A percentile compares a stretch with the other conserved stretches of the same genome.
Conservation (phyloP, 1,140 invertebrate species). For the Choristoneura fumiferana region DNA sequence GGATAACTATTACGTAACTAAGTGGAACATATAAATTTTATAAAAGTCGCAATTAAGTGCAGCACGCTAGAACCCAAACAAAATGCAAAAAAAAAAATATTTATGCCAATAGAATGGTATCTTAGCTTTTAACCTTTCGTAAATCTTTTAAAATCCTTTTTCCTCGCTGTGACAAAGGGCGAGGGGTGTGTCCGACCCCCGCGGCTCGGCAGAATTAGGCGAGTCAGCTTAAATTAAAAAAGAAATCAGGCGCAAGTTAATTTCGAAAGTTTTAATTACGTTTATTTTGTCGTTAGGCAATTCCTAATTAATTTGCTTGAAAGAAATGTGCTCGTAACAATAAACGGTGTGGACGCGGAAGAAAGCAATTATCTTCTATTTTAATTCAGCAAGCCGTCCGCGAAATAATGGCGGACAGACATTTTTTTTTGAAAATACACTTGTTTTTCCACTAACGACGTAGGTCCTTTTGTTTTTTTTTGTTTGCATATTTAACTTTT, state of each 20-base stretch:
- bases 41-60: neutral
- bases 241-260: constrained; percentile 69
- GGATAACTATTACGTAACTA: no score
- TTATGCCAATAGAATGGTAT: constrained; percentile 9
- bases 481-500: no score
- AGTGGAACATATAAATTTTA: no score
- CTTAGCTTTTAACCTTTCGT: constrained; percentile 27
- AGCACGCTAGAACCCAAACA: neutral
- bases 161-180: constrained; percentile 46
- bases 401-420: no score
- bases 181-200: constrained; percentile 68
- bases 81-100: neutral
- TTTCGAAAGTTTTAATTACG: constrained; percentile 75
- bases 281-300: constrained; percentile 69
- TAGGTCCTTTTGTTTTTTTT: no score
- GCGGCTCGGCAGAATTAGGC: constrained; percentile 66
- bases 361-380: neutral
- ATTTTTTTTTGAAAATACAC: no score
- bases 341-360: neutral
- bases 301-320: constrained; percentile 55
- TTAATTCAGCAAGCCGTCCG: neutral
- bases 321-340: constrained; percentile 23
- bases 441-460: no score
- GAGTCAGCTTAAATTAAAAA: constrained; percentile 71
- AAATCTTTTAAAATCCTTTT: constrained; percentile 34